Conservation (phyloP, 2,113 vertebrate species). For the Plecturocebus donacophilus region DNA sequence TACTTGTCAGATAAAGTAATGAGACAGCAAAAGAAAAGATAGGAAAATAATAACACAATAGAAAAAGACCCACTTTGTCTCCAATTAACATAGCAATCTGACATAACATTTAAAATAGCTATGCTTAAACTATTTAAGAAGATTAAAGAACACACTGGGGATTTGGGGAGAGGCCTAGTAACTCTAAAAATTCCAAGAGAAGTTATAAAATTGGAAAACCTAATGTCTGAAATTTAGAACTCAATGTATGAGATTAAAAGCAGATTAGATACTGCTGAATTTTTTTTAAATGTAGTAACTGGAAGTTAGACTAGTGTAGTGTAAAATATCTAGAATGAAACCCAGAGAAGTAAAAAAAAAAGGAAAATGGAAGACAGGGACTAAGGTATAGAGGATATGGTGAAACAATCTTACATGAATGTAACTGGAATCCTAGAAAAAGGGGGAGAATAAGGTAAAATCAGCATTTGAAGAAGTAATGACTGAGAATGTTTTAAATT, state of each 20-base stretch:
- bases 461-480: background rate
- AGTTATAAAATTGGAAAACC: background rate
- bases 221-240: background rate
- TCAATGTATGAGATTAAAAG: background rate
- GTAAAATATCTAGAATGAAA: slow-evolving; percentile 32
- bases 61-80: background rate
- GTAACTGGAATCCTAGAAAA: background rate
- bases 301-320: background rate
- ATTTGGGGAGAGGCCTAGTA: background rate
- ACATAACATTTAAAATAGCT: background rate
- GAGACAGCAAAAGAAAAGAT: background rate
- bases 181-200: background rate
- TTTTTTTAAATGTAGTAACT: background rate
- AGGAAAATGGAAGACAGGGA: background rate
- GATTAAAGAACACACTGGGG: background rate
- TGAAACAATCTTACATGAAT: background rate
- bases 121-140: background rate
- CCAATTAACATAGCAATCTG: background rate
- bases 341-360: background rate
- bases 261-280: background rate
- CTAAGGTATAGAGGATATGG: background rate
- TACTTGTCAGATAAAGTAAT: background rate
- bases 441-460: background rate
- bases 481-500: background rate
- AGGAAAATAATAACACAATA: background rate